These are phyloP conservation scores for Bimastos eiseni DNA, from an alignment of 2,888 invertebrate species.

Conservation along the genomic window DNA sequence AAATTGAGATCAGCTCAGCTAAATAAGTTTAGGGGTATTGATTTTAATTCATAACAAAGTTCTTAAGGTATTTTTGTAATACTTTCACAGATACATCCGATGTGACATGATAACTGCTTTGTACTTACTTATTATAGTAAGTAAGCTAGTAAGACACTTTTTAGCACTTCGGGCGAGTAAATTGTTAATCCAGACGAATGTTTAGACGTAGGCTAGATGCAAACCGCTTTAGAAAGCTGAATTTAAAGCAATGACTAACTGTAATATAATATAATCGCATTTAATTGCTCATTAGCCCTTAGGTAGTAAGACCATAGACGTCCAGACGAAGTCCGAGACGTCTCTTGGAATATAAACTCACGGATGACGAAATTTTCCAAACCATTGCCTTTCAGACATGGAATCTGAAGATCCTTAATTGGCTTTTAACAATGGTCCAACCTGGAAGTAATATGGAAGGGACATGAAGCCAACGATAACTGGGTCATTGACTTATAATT, in stretches of 20 bases:
- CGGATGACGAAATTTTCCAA: not conserved
- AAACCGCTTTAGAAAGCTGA: not conserved
- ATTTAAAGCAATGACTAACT: not conserved
- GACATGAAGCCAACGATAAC: too few relatives aligned
- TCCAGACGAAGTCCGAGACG: not conserved
- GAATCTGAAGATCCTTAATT: too few relatives aligned
- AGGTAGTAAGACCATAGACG: too few relatives aligned
- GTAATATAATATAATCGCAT: too few relatives aligned
- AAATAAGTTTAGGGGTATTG: not conserved
- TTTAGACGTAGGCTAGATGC: not conserved
- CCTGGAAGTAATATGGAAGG: too few relatives aligned
- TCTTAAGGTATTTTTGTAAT: not conserved
- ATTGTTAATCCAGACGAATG: not conserved
- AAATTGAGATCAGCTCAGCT: not conserved
- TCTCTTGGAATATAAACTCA: not conserved
- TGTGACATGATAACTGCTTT: not conserved
- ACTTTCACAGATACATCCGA: not conserved
- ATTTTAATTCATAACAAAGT: not conserved
- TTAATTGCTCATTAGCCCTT: too few relatives aligned
- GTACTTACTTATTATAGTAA: not conserved
- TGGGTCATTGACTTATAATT: too few relatives aligned
- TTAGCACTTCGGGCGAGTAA: not conserved
- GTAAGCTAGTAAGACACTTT: not conserved
- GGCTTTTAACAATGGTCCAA: too few relatives aligned
- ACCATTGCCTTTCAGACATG: too few relatives aligned